Base-by-base conservation (phyloP, 2,797 vertebrate genomes). In the Enteromius thamalakanensis region DNA sequence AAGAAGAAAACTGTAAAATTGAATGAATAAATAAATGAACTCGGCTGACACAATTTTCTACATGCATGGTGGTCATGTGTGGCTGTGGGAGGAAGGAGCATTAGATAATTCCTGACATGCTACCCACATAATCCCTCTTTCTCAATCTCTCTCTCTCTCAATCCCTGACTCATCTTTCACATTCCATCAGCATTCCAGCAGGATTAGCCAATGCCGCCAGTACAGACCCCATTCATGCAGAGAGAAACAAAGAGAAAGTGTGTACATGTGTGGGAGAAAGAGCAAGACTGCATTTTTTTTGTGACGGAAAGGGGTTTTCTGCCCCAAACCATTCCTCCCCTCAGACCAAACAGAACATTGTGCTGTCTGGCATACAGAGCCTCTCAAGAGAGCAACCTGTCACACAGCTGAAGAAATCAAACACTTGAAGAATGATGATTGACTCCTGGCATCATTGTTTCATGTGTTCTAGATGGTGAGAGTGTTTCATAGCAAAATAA, bases 131-230 rank as follows among this genome's bases (percentile, higher is more conserved):
- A 82, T 82, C 81, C 72, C 71, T 76, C 49, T 76, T 76, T 82
- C 62, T 82, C 80, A 82, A 82, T 82, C 80, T 42, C 58, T 82
- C 75, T 55, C 49, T 19, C 65, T 67, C 80, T 82, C 80, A 82
- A 82, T 76, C 81, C 81, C 72, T 76, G 81, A 82, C 81, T 82
- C 81, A 82, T 82, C 81, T 82, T 82, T 82, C 81, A 82, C 81
- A 82, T 82, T 82, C 81, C 81, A 68, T 17, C 2, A 67, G 34
- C 72, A 82, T 82, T 82, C 81, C 81, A 82, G 34, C 34, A 32
- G 81, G 81, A 82, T 82, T 82, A 82, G 72, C 17, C 67, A 62
- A 82, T 76, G 71, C 80, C 72, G 81, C 81, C 81, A 82, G 72
- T 58, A 69, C 49, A 82, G 81, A 68, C 64, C 49, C 76, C 81